Evolutionary conservation across 2,113 vertebrate genomes (phyloP), one percentile per base, ranked within the genome.

Genomic region (Machaerirhynchus nigripectus): DNA sequence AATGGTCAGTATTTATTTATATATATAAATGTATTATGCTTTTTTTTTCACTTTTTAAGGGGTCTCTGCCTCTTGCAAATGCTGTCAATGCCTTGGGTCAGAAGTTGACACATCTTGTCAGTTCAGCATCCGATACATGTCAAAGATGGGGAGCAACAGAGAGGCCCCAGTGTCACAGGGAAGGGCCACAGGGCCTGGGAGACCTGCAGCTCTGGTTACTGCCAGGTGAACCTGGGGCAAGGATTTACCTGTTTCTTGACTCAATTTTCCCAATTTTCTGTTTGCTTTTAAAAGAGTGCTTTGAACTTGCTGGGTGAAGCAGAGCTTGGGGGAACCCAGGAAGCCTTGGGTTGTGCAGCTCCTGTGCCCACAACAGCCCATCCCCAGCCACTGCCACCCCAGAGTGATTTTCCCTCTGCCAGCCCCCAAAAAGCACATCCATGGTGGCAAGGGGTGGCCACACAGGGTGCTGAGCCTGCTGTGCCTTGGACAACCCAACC

Each of bases 1-100:
- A 17, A n/a, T 75, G 95, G 88, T 95, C 96, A 96, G 87, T 68
- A 63, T 79, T 84, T 91, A 60, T 87, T 92, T 90, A 27, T 93
- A 61, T 53, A 71, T 60, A 85, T 7, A 68, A 46, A 68, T 27
- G 8, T n/a, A 56, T 47, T 26, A 6, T 65, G 26, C 8, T 3
- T 6, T 8, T 12, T 50, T 52, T 42, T 24, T 0, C 21, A 24
- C 39, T 77, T 67, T 81, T 90, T 67, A 59, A 92, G 64, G 30
- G 59, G 19, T 27, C n/a, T 61, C 68, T 86, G 52, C 33, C 76
- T 74, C 20, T 27, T 55, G 56, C 28, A 79, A 42, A 71, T 8
- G 26, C 63, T 87, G 75, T 30, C 17, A 2, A 35, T 59, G 85
- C 83, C 35, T 59, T 78, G 82, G 53, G 57, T 65, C 21, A 47